These are phyloP conservation scores for Eristalis pertinax DNA, from an alignment of 2,888 invertebrate genomes.

Conservation along the genomic window DNA sequence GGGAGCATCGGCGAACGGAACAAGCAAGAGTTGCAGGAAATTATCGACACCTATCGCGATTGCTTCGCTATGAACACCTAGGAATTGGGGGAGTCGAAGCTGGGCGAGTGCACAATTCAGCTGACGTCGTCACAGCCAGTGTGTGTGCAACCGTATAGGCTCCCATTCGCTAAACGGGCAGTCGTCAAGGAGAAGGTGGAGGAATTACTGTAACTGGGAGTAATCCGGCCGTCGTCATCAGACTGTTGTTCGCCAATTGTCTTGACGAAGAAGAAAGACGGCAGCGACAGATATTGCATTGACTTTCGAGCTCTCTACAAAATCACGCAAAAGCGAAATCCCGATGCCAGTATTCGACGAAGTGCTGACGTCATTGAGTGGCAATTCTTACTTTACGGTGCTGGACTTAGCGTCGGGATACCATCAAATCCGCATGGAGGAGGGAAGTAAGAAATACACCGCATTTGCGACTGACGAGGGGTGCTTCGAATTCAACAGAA, in stretches of 20 bases:
- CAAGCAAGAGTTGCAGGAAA: not conserved
- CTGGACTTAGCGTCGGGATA: too few relatives aligned
- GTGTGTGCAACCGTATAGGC: not conserved
- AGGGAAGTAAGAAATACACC: too few relatives aligned
- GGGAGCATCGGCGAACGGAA: not conserved
- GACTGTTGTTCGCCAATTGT: too few relatives aligned
- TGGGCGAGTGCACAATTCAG: too few relatives aligned
- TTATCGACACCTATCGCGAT: not conserved
- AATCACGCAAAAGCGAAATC: not conserved
- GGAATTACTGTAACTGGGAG: not conserved
- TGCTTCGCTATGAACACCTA: constrained; percentile 11
- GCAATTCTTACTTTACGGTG: too few relatives aligned
- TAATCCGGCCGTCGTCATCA: too few relatives aligned
- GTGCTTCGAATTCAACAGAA: constrained; percentile 43
- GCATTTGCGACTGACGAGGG: too few relatives aligned
- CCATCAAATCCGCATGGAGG: too few relatives aligned
- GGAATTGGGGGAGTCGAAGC: constrained; percentile 1
- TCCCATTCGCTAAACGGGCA: not conserved
- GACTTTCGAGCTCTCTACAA: constrained; percentile 10
- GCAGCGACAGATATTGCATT: constrained; percentile 24
- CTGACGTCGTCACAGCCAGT: not conserved
- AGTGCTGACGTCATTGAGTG: too few relatives aligned
- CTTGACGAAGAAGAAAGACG: too few relatives aligned
- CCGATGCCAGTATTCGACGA: not conserved
- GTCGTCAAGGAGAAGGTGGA: constrained; percentile 2